Percentiles rank a stretch among this genome's conserved stretches.
phyloP scores from a whole-genome alignment of 2,797 vertebrate genomes.

The Fistularia commersonii region DNA sequence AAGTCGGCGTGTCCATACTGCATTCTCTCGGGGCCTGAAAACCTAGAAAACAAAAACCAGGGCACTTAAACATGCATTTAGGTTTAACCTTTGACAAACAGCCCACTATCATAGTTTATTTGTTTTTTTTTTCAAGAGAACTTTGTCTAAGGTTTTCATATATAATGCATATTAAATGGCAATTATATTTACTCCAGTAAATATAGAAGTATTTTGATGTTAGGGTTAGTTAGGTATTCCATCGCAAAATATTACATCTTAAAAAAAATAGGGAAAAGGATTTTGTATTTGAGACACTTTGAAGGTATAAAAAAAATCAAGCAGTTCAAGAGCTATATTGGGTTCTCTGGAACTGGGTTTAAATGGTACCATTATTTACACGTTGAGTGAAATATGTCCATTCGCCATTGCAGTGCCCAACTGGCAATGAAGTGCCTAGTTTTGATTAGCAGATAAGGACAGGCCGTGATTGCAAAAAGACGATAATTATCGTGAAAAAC shows the following conservation, averaged over 20 bases:
- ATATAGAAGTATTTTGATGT: no score
- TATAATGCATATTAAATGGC: background rate
- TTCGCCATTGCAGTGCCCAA: no score
- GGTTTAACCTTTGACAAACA: slow-evolving; percentile 42
- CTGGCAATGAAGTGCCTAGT: no score
- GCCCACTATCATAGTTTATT: background rate
- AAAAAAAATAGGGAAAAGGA: no score
- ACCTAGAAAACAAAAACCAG: slow-evolving; percentile 39
- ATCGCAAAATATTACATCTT: no score
- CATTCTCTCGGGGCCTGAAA: slow-evolving; percentile 20
- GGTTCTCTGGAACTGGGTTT: no score
- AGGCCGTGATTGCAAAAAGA: background rate
- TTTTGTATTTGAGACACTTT: background rate
- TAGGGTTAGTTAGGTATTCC: no score
- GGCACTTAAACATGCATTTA: slow-evolving; percentile 37
- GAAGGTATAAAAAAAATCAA: background rate
- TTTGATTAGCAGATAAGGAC: no score
- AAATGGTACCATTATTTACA: no score
- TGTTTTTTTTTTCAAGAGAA: background rate
- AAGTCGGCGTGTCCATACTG: slow-evolving; percentile 46
- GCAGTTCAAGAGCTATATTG: no score
- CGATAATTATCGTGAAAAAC: slow-evolving; percentile 23
- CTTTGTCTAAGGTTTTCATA: slow-evolving; percentile 1
- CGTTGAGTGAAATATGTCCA: no score
- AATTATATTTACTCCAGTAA: no score